These are phyloP conservation scores for Mesoclemmys tuberculata DNA, from an alignment of 2,113 vertebrate species.

Conservation along the genomic window DNA sequence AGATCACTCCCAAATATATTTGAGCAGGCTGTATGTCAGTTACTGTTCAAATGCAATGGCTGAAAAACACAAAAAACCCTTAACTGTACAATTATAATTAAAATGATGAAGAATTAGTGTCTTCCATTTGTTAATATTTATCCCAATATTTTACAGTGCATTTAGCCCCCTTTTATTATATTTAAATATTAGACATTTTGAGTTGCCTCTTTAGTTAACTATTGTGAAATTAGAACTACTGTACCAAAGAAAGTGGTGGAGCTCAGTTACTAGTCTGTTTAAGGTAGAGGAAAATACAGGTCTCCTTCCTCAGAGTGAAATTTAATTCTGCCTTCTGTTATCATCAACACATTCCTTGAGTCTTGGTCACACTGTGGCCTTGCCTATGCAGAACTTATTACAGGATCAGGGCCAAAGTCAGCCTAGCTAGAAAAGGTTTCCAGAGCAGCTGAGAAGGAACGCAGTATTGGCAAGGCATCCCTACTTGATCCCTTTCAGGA, in stretches of 20 bases:
- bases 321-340: neutral
- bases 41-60: neutral
- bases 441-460: accelerated
- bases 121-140: neutral
- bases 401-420: neutral
- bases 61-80: neutral
- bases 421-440: accelerated
- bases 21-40: accelerated
- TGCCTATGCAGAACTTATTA: accelerated
- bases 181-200: neutral
- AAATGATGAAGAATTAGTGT: neutral
- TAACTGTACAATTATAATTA: constrained; percentile 8
- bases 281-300: neutral
- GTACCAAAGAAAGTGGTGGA: neutral
- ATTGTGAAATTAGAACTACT: neutral
- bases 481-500: accelerated
- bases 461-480: neutral
- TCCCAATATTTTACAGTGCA: neutral
- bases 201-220: neutral
- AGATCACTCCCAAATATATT: accelerated
- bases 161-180: neutral
- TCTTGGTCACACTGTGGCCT: accelerated
- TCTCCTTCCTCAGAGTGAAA: neutral
- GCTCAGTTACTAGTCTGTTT: neutral
- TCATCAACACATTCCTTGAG: neutral